phyloP scores from a whole-genome alignment of 2,888 invertebrate genomes.

The Myopa testacea region DNA sequence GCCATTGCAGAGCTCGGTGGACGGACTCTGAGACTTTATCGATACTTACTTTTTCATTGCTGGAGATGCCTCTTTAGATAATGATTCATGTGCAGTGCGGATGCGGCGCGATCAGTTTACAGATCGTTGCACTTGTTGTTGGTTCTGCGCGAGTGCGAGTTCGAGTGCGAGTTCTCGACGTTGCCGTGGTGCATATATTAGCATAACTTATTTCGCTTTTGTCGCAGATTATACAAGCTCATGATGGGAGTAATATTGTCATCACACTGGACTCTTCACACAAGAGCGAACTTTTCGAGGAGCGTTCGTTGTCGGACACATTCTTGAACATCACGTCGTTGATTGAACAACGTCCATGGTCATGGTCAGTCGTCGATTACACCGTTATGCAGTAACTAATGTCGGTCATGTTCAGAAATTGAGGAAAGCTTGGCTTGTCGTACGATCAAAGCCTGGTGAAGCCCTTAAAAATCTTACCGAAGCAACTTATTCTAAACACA shows the following conservation, averaged over 20 bases:
- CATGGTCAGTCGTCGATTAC: not conserved
- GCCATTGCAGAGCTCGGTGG: conserved; percentile 7
- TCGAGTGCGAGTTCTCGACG: not conserved
- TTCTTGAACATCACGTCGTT: not conserved
- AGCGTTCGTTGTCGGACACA: not conserved
- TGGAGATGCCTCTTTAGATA: conserved; percentile 29
- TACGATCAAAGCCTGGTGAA: not conserved
- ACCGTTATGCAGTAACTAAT: not conserved
- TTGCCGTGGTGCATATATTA: conserved; percentile 30
- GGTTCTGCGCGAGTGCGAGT: conserved; percentile 2
- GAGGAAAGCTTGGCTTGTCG: too few relatives aligned
- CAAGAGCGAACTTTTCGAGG: conserved; percentile 7
- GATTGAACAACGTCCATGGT: not conserved
- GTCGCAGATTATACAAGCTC: conserved; percentile 15
- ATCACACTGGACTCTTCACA: not conserved
- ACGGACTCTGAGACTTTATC: conserved; percentile 22
- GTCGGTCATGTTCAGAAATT: not conserved
- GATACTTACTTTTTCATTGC: conserved; percentile 15
- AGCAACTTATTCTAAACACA: too few relatives aligned
- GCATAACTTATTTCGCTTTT: conserved; percentile 17
- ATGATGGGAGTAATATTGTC: conserved; percentile 7
- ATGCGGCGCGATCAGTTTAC: conserved; percentile 8
- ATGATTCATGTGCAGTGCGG: conserved; percentile 29
- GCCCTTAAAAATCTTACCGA: not conserved
- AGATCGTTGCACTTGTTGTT: conserved; percentile 37